Evolutionary conservation across 53 echinoderm and acorn worm species (phyloP), one percentile per base, ranked within the genome.

Genomic region (Echinometra lucunter): DNA sequence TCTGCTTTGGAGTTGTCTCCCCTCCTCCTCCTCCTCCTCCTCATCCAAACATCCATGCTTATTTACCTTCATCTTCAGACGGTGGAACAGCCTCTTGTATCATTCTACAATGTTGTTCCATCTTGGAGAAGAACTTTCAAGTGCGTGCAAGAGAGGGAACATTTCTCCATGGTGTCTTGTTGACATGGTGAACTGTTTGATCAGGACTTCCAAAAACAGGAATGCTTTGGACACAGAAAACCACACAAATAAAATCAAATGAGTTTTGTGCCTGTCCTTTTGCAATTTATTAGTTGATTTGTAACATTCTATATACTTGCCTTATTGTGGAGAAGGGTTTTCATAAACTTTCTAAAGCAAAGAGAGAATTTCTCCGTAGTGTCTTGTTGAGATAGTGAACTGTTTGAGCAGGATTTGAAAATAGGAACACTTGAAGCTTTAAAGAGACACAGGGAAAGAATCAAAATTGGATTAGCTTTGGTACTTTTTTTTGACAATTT

Each of bases 1-100:
- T 32, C 32, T 72, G 32, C 72, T 72, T 34, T 16, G 15, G 72
- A 72, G 13, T 78, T 1, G 0, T 42, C 38, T 18, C 17, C 37
- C 37, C 74, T 38, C 0, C 38, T 18, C 78, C 40, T 21, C 17
- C 75, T 19, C 37, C 37, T 34, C 19, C 78, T 40, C 78, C 6
- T 78, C 35, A 6, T 72, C 23, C 34, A 78, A 78, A 38, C 0
- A 38, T 42, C 23, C 27, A 2, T 85, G 28, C 15, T 80, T 85
- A 49, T 85, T n/a, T 85, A 85, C 85, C 2, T 85, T 85, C 85
- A 85, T 85, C 85, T 85, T 85, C 11, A 85, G 85, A 47, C 85
- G 17, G 27, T 25, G 85, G 85, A 85, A 16, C 30, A 85, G 0
- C 85, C 49, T 49, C 85, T 85, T 28, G 53, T n/a, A 47, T 40